phyloP scores from a whole-genome alignment of 2,888 invertebrate genomes.

The Pandemis corylana region DNA sequence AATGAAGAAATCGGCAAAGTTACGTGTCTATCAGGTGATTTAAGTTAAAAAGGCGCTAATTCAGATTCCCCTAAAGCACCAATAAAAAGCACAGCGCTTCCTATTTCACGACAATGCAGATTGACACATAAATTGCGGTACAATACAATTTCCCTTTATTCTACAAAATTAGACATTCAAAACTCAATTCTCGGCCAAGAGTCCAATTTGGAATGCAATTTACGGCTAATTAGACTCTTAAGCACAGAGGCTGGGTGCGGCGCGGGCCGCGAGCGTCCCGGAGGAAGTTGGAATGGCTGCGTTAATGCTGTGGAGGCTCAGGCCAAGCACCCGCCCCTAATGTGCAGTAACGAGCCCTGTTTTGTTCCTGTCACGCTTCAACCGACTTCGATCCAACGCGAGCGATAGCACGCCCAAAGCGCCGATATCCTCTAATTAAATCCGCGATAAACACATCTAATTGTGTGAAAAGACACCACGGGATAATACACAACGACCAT shows the following conservation, averaged over 20 bases:
- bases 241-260: constrained; percentile 66
- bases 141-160: constrained; percentile 74
- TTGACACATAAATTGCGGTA: constrained; percentile 70
- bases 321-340: constrained; percentile 51
- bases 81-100: constrained; percentile 46
- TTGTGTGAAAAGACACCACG: constrained; percentile 33
- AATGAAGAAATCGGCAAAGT: no score
- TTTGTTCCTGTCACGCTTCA: constrained; percentile 53
- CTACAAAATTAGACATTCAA: constrained; percentile 78
- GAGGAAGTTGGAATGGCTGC: constrained; percentile 68
- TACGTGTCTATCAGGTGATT: constrained; percentile 14
- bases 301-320: constrained; percentile 40
- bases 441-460: constrained; percentile 34
- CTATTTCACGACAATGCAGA: constrained; percentile 62
- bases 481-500: constrained; percentile 14
- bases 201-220: constrained; percentile 78
- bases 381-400: constrained; percentile 30
- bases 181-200: constrained; percentile 77
- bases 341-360: constrained; percentile 62
- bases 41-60: constrained; percentile 6
- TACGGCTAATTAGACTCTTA: constrained; percentile 80
- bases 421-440: constrained; percentile 36
- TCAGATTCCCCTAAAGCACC: constrained; percentile 18
- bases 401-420: constrained; percentile 24
- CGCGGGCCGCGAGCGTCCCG: constrained; percentile 51